Conservation (phyloP, 2,888 invertebrate genomes). For the Poecilus cupreus region DNA sequence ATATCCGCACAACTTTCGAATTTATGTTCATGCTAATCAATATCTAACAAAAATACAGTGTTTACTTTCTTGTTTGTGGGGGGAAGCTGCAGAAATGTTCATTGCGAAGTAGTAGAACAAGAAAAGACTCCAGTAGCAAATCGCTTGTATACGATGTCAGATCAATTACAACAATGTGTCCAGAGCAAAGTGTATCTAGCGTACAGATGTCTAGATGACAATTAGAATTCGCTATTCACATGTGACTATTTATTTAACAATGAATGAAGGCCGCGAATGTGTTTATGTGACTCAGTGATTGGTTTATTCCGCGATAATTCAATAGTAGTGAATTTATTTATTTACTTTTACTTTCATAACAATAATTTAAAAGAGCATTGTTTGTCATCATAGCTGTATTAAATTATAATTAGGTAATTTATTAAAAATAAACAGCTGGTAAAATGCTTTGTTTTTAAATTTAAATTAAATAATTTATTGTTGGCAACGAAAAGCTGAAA, state of each 20-base stretch:
- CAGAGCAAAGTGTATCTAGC: background rate
- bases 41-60: constrained; percentile 29
- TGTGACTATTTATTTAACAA: background rate
- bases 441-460: no score
- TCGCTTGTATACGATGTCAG: background rate
- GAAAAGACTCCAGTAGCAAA: background rate
- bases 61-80: constrained; percentile 35
- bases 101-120: constrained; percentile 16
- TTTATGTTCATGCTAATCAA: constrained; percentile 21
- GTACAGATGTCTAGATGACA: background rate
- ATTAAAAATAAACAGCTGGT: no score
- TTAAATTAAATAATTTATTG: no score
- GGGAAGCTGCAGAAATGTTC: constrained; percentile 53
- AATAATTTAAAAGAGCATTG: no score
- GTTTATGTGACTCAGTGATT: background rate
- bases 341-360: no score
- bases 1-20: constrained; percentile 30
- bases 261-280: constrained; percentile 5
- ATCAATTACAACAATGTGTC: constrained; percentile 6
- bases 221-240: background rate
- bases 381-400: no score
- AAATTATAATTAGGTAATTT: no score
- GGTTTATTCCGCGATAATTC: background rate
- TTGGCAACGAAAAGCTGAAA: no score
- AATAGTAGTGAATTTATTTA: no score